Evolutionary conservation across 2,888 invertebrate genomes (phyloP), one percentile per base, ranked within the genome.

Genomic region (Callosobruchus maculatus): DNA sequence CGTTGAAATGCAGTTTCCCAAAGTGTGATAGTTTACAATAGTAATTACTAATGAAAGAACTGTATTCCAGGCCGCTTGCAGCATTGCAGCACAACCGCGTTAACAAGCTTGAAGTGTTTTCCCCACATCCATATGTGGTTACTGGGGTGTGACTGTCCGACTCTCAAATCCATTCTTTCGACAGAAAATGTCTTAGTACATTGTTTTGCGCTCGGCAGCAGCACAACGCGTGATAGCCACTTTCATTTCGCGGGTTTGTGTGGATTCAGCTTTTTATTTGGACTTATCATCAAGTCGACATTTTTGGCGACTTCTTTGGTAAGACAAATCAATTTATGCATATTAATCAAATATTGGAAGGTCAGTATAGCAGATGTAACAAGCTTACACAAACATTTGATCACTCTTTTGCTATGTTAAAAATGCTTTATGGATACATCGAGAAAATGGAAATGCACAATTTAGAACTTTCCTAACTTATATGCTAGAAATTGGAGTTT

Each of bases 91-190:
- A 49, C 49, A 49, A 49, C 13, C 49, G 49, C 18, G 49, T 5
- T 18, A 49, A 49, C 18, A 49, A 49, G 49, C 49, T 18, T 18
- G 70, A 68, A 74, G 70, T 70, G 72, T 74, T 72, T 74, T 74
- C 74, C 74, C 71, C 20, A 49, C 67, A 73, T 71, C 76, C 68
- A 81, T 81, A 81, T 79, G 82, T 77, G 81, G 76, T 81, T 82
- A 82, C 78, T 82, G 81, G 80, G 82, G 82, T 82, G 82, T 81
- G 78, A 82, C 82, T 79, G 18, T 77, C 76, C 76, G 76, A 74
- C 78, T 78, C 79, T 78, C 77, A 77, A 79, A 78, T 79, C 74
- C 71, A 71, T 76, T 75, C 74, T 77, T 76, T 78, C 74, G 72
- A 70, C 74, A 74, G 75, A 71, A 67, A 67, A 26, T 71, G 67